A percentile compares a stretch with the other conserved stretches of the same genome.
Conservation (phyloP, 2,797 vertebrate species). For the Crax fasciolata region DNA sequence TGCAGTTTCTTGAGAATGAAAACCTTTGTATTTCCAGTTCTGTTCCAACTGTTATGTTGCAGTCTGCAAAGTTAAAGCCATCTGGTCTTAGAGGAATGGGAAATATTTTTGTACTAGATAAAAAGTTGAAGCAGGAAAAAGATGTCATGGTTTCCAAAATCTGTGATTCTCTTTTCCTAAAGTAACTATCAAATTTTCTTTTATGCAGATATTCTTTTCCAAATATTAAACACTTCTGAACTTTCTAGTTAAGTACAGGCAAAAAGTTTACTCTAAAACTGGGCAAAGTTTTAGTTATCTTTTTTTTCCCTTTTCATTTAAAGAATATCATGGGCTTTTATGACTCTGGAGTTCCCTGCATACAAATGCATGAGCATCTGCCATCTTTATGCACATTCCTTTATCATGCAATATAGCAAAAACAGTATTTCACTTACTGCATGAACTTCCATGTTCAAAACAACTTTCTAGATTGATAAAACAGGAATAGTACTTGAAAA, state of each 20-base stretch:
- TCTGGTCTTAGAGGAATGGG: constrained; percentile 24
- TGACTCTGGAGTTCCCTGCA: neutral
- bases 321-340: neutral
- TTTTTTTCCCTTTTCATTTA: neutral
- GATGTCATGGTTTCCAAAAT: constrained; percentile 49
- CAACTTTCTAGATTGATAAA: neutral
- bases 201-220: constrained; percentile 38
- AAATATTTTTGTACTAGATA: constrained; percentile 38
- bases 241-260: neutral
- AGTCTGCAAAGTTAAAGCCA: constrained; percentile 6
- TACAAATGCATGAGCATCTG: neutral
- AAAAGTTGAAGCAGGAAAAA: constrained; percentile 17
- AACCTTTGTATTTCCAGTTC: neutral
- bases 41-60: neutral
- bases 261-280: neutral
- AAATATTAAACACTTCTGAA: neutral
- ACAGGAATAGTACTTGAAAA: neutral
- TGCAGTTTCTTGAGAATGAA: neutral
- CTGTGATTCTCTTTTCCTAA: constrained; percentile 35
- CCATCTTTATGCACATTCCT: neutral
- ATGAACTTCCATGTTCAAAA: neutral
- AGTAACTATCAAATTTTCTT: constrained; percentile 29
- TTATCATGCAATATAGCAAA: neutral
- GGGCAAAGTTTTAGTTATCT: neutral
- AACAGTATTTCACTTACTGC: neutral